Evolutionary conservation across 35 echinoderm and acorn worm species (phyloP).

Genomic region (Lytechinus variegatus): DNA sequence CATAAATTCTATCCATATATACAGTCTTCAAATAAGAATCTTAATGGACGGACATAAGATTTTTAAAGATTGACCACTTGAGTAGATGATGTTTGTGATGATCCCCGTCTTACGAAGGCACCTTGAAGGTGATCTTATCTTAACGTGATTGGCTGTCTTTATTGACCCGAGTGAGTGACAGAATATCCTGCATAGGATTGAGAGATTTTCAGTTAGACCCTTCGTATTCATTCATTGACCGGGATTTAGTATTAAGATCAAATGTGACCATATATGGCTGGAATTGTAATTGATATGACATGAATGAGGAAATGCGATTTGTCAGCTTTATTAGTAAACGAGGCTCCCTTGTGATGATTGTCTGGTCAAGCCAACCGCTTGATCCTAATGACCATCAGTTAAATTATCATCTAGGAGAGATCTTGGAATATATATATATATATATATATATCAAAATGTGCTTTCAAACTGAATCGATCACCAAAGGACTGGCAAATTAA

Average conservation of each 20-base stretch:
- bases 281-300: background rate
- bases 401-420: background rate
- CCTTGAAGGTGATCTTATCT: background rate
- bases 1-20: too few relatives aligned
- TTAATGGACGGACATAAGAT: too few relatives aligned
- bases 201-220: background rate
- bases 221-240: background rate
- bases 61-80: too few relatives aligned
- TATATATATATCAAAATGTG: too few relatives aligned
- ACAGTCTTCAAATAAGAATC: too few relatives aligned
- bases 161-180: background rate
- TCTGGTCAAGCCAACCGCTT: background rate
- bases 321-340: background rate
- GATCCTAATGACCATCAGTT: background rate
- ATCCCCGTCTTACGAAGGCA: background rate
- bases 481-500: too few relatives aligned
- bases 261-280: background rate
- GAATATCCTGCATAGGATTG: background rate
- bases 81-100: background rate
- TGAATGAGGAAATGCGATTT: background rate
- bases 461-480: too few relatives aligned
- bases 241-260: background rate
- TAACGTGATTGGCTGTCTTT: background rate
- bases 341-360: background rate
- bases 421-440: too few relatives aligned